A percentile compares a stretch with the other conserved stretches of the same genome.
phyloP scores from a whole-genome alignment of 2,888 invertebrate genomes.

The Copidosoma aretas region DNA sequence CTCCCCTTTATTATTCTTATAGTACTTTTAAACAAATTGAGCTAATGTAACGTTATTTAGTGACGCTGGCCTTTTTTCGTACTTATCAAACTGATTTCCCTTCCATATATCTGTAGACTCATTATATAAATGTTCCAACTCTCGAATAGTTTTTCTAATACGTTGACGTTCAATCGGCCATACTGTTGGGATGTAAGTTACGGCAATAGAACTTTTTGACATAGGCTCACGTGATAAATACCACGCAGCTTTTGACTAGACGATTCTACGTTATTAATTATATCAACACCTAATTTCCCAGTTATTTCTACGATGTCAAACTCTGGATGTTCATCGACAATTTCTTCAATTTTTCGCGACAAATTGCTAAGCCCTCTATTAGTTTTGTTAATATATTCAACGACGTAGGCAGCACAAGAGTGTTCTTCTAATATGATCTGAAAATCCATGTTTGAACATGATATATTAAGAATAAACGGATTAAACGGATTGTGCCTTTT shows the following conservation, averaged over 20 bases:
- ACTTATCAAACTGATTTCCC: no score
- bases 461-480: slow-evolving; percentile 42
- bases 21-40: no score
- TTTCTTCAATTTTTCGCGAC: slow-evolving; percentile 39
- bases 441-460: slow-evolving; percentile 43
- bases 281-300: slow-evolving; percentile 47
- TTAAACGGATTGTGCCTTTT: slow-evolving; percentile 45
- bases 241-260: slow-evolving; percentile 61
- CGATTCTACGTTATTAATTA: slow-evolving; percentile 56
- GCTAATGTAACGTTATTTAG: no score
- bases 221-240: slow-evolving; percentile 40
- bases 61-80: no score
- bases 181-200: no score
- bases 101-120: no score
- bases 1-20: no score
- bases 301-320: slow-evolving; percentile 51
- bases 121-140: no score
- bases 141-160: no score
- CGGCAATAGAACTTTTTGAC: no score
- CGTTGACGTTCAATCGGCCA: no score
- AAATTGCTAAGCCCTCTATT: slow-evolving; percentile 40
- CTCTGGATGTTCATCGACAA: slow-evolving; percentile 53
- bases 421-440: slow-evolving; percentile 43
- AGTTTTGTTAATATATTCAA: slow-evolving; percentile 47
- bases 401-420: slow-evolving; percentile 44